A percentile compares a stretch with the other conserved stretches of the same genome.
phyloP scores from a whole-genome alignment of 53 echinoderm and acorn worm genomes.

The Apostichopus leukothele region DNA sequence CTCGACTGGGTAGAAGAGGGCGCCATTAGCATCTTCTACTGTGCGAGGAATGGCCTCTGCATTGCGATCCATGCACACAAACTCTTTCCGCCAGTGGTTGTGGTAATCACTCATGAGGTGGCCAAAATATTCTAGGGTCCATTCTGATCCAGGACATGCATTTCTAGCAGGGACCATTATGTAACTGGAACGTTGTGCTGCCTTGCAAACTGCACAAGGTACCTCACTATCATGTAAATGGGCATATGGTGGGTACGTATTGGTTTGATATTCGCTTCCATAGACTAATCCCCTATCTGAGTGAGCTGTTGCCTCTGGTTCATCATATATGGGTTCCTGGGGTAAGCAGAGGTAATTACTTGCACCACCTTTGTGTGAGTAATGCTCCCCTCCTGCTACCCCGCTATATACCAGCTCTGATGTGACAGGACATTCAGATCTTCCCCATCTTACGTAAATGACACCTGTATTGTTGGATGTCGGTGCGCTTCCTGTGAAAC shows the following conservation, averaged over 20 bases:
- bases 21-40: slow-evolving; percentile 35
- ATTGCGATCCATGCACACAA: slow-evolving; percentile 9
- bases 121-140: slow-evolving; percentile 63
- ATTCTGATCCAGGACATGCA: slow-evolving; percentile 52
- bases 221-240: slow-evolving; percentile 37
- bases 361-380: slow-evolving; percentile 42
- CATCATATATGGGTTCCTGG: slow-evolving; percentile 48
- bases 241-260: neutral
- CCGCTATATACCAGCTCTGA: slow-evolving; percentile 36
- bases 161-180: slow-evolving; percentile 65
- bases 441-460: slow-evolving; percentile 45
- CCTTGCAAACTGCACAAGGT: slow-evolving; percentile 55
- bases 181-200: slow-evolving; percentile 6
- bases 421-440: slow-evolving; percentile 6
- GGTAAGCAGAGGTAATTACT: slow-evolving; percentile 50
- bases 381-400: slow-evolving; percentile 48
- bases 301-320: slow-evolving; percentile 3
- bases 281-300: neutral
- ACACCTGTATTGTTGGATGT: neutral
- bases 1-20: slow-evolving; percentile 54
- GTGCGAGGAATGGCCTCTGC: neutral
- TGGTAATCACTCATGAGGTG: slow-evolving; percentile 43
- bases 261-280: slow-evolving; percentile 49
- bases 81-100: neutral
- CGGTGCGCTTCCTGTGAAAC: neutral